phyloP scores from a whole-genome alignment of 2,888 invertebrate genomes.

The Oasisia sp. region DNA sequence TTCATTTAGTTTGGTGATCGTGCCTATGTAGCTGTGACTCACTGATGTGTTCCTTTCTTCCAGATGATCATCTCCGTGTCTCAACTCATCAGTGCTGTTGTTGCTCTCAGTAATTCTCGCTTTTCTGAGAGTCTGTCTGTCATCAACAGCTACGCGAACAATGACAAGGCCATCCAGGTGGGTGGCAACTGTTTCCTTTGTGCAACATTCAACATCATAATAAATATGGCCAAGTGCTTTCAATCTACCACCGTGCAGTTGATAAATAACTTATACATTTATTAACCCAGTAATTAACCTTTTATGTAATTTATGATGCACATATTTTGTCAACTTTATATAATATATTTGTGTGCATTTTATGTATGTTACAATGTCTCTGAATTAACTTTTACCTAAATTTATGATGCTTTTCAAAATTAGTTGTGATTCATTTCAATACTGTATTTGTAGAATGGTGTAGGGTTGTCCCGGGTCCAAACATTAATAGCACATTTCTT shows the following conservation, averaged over 20 bases:
- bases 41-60: constrained; percentile 42
- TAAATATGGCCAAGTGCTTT: background rate
- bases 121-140: constrained; percentile 93
- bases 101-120: constrained; percentile 90
- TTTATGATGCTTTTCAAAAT: too few relatives aligned
- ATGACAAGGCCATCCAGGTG: constrained; percentile 95
- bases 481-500: background rate
- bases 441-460: too few relatives aligned
- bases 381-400: background rate
- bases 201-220: background rate
- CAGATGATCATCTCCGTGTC: constrained; percentile 95
- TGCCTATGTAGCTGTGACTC: too few relatives aligned
- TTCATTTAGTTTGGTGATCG: too few relatives aligned
- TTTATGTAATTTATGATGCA: too few relatives aligned
- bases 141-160: constrained; percentile 91
- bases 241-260: background rate
- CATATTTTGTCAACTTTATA: too few relatives aligned
- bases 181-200: background rate
- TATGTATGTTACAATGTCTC: background rate
- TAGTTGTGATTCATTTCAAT: too few relatives aligned
- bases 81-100: constrained; percentile 88
- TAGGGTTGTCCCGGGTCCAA: too few relatives aligned
- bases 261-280: background rate
- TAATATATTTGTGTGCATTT: too few relatives aligned
- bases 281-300: background rate